Base-by-base conservation (phyloP, 2,888 invertebrate genomes). In the Hypselothyrea guttata region DNA sequence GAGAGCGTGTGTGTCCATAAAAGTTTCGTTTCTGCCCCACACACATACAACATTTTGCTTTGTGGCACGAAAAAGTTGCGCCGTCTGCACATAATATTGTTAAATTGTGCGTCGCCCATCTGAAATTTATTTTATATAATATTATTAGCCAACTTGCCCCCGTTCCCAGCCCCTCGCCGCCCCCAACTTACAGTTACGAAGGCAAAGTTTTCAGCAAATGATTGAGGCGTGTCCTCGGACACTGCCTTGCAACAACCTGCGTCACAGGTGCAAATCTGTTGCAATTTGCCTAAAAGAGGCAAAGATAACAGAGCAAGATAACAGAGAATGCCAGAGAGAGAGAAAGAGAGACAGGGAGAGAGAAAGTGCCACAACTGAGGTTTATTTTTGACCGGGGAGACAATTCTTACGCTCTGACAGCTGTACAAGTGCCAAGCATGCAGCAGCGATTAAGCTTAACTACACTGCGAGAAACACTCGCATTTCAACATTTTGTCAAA, bases 171-270 rank as follows among this genome's bases (percentile, higher is more conserved):
- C 15, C 27, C 15, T 9, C 31, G 7, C 7, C n/a, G 15, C 5
- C 13, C 11, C 7, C 47, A 41, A 46, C 33, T 51, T 49, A 11
- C n/a, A 7, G 31, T 30, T 5, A 13, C 18, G 54, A 4, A n/a
- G n/a, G 12, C 4, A 58, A 73, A 70, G 76, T 40, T 77, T 73
- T 55, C 33, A n/a, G 66, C 71, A 61, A n/a, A 75, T 73, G 76
- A 55, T 59, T 54, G 47, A 61, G 65, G 55, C 53, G 47, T 31
- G 41, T 47, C 46, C 54, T 42, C 38, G 30, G 53, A 35, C 42
- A 27, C 7, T 18, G 18, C 34, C 13, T n/a, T n/a, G 47, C 16
- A 49, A 18, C 8, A 18, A 9, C 2, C 49, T 60, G 58, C 54
- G 38, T 45, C 51, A 53, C 46, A 66, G 67, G 69, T 71, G 52